These are phyloP conservation scores for Apis florea DNA, from an alignment of 1,140 invertebrate species.

Conservation along the genomic window DNA sequence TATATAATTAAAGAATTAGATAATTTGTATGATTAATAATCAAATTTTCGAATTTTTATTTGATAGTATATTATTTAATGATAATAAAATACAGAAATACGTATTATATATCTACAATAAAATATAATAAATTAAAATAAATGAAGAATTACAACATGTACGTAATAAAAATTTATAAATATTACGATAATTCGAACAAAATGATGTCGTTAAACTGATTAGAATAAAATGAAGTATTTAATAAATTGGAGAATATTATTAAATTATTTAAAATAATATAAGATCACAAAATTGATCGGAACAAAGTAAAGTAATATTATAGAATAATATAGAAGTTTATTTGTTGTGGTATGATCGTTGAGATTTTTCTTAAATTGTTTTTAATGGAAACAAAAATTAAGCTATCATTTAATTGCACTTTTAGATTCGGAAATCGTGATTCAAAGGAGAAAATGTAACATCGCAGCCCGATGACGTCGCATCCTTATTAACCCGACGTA, in stretches of 20 bases:
- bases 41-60: not conserved
- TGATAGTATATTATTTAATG: no score
- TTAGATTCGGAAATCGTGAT: slow-evolving; percentile 50
- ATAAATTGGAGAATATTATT: no score
- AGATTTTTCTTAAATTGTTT: not conserved
- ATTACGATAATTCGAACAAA: no score
- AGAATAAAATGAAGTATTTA: no score
- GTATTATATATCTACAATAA: not conserved
- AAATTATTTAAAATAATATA: no score
- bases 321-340: no score
- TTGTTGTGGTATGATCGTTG: not conserved
- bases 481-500: slow-evolving; percentile 62
- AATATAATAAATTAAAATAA: not conserved
- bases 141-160: no score
- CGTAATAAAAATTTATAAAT: no score
- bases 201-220: no score
- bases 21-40: not conserved
- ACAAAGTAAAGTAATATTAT: no score
- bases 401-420: slow-evolving; percentile 12
- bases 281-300: no score
- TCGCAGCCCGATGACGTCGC: slow-evolving; percentile 60
- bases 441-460: slow-evolving; percentile 60
- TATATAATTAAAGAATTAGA: not conserved
- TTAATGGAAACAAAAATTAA: slow-evolving; percentile 3
- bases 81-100: no score